Conservation (phyloP, 1,140 invertebrate species). For the Ruditapes philippinarum region DNA sequence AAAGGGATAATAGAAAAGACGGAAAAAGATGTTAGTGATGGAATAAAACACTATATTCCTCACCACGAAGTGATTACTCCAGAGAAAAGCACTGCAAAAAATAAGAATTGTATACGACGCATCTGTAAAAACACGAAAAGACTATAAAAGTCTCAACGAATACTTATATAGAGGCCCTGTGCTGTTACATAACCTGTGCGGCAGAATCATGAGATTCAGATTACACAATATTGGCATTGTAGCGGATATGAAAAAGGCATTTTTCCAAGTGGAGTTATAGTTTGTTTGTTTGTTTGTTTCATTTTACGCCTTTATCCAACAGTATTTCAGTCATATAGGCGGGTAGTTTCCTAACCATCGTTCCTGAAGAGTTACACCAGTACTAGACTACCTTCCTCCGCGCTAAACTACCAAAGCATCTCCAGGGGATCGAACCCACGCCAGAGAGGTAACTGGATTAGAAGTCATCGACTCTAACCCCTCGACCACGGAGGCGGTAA, state of each 20-base stretch:
- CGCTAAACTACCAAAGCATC: too few species aligned
- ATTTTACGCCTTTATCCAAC: too few species aligned
- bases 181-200: constrained; percentile 23
- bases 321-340: background rate
- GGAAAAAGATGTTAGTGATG: background rate
- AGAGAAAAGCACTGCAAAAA: background rate
- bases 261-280: too few species aligned
- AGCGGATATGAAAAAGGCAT: constrained; percentile 40
- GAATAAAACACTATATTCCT: constrained; percentile 6
- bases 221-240: constrained; percentile 16
- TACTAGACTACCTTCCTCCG: too few species aligned
- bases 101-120: constrained; percentile 29
- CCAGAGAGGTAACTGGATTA: too few species aligned
- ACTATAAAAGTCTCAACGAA: constrained; percentile 43
- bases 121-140: constrained; percentile 14
- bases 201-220: constrained; percentile 14
- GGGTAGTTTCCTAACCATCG: too few species aligned
- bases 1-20: constrained; percentile 35
- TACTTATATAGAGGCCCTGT: constrained; percentile 38
- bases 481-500: too few species aligned
- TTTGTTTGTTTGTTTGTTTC: too few species aligned
- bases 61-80: constrained; percentile 18
- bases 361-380: too few species aligned
- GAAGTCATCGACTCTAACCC: too few species aligned
- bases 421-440: too few species aligned